phyloP scores from a whole-genome alignment of 2,113 vertebrate genomes.

The Vireo altiloquus region DNA sequence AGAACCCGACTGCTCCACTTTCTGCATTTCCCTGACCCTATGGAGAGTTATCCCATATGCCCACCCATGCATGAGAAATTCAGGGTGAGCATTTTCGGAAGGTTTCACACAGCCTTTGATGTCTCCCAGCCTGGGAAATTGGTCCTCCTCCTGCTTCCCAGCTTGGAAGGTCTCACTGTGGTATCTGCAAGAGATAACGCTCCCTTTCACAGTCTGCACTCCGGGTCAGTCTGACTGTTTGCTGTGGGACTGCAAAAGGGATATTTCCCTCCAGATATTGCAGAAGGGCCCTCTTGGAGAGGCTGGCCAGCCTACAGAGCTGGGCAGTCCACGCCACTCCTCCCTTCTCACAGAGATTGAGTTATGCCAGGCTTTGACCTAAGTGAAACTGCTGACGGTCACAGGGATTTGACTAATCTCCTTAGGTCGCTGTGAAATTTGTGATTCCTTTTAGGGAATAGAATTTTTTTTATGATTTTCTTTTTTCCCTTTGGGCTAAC shows the following conservation, averaged over 20 bases:
- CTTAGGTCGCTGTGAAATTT: conserved; percentile 54
- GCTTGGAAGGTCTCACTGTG: conserved; percentile 47
- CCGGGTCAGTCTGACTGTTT: not conserved
- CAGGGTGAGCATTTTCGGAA: conserved; percentile 49
- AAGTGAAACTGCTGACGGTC: conserved; percentile 56
- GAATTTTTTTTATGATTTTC: conserved; percentile 32
- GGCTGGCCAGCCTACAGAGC: not conserved
- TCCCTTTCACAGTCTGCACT: not conserved
- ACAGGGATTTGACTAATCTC: conserved; percentile 59
- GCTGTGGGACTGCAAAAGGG: not conserved
- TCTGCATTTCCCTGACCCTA: conserved; percentile 5
- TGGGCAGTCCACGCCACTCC: not conserved
- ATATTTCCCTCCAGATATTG: not conserved
- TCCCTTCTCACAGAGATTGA: conserved; percentile 56
- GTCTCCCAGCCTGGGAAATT: conserved; percentile 59
- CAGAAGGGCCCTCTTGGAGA: not conserved
- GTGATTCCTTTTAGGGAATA: conserved; percentile 51
- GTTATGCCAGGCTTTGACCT: conserved; percentile 66
- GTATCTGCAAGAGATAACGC: conserved; percentile 53
- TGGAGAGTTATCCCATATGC: conserved; percentile 45
- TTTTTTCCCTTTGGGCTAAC: not conserved
- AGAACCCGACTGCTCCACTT: not conserved
- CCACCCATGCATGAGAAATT: conserved; percentile 57
- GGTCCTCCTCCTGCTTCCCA: conserved; percentile 45
- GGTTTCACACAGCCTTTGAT: conserved; percentile 67